These are phyloP conservation scores for Typhlichthys eigenmanni DNA, from an alignment of 2,797 vertebrate species.

Conservation along the genomic window DNA sequence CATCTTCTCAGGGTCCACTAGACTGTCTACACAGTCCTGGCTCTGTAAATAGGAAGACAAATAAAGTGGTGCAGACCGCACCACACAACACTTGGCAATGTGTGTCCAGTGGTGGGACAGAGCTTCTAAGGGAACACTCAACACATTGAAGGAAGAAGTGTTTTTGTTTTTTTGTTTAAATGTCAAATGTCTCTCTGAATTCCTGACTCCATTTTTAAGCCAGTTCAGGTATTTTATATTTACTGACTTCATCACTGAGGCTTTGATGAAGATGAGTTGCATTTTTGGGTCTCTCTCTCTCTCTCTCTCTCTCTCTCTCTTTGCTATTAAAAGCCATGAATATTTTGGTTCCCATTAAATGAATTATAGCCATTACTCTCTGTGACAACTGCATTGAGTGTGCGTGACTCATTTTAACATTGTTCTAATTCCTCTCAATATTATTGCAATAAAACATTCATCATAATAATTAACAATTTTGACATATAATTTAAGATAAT, in stretches of 20 bases:
- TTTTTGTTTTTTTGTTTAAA: no score
- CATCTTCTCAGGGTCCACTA: no score
- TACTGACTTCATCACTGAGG: no score
- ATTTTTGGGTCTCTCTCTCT: conserved; percentile 52
- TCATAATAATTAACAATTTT: conserved; percentile 79
- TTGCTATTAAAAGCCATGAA: conserved; percentile 70
- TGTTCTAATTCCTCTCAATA: conserved; percentile 76
- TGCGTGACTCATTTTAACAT: conserved; percentile 72
- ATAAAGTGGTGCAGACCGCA: no score
- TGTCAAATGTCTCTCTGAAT: no score
- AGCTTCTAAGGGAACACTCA: no score
- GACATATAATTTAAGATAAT: conserved; percentile 77
- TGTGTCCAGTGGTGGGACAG: no score
- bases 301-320: conserved; percentile 16
- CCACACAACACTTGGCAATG: no score
- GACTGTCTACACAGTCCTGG: no score
- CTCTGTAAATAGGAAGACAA: no score
- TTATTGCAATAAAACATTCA: conserved; percentile 78
- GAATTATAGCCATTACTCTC: conserved; percentile 78
- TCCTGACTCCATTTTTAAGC: neutral
- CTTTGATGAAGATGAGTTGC: conserved; percentile 47
- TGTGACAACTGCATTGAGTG: conserved; percentile 71
- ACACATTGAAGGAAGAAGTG: no score
- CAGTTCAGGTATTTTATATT: no score
- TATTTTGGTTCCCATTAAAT: conserved; percentile 76